Evolutionary conservation across 2,113 vertebrate species (phyloP), one percentile per base, ranked within the genome.

Genomic region (Elephantulus edwardii): DNA sequence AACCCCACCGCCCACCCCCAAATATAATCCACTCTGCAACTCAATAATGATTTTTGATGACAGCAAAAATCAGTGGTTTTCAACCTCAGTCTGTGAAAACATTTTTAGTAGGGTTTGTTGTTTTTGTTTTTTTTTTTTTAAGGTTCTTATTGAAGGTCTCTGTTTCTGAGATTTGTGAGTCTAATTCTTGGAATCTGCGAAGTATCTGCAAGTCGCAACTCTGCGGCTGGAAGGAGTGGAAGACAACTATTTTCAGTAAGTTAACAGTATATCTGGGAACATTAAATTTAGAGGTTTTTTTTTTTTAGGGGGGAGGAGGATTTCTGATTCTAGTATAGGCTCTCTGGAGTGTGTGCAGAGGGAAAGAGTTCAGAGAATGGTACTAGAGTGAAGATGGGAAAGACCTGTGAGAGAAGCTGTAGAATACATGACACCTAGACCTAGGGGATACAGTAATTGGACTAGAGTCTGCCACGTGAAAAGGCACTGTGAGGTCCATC

Each of bases 151-250:
- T n/a, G n/a, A n/a, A n/a, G n/a, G n/a, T n/a, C n/a, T 60, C 14
- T 35, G 94, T 26, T 30, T 78, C 77, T 86, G 42, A 94, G 48
- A 78, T 89, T 68, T 81, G 40, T 86, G 72, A 93, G 82, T 77
- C 52, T 46, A 88, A 56, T 89, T 93, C 80, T 84, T 89, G 26
- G 76, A 88, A 77, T 91, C 54, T 91, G 85, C 17, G 40, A 64
- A 88, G 42, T 35, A 86, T 42, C 42, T 90, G 20, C 79, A 42
- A 90, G 66, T 83, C 75, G 79, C 0, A 89, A 38, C 10, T 78
- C 3, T 11, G 56, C 78, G 46, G 54, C 48, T 88, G n/a, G 22
- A 48, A 83, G 33, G n/a, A 80, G 56, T 30, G 89, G 68, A 22
- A 85, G 72, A 46, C 42, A 79, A 38, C 16, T 46, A 28, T 56